Percentiles rank a stretch among this genome's conserved stretches.
These are phyloP conservation scores for Diplazon laetatorius DNA, from an alignment of 2,888 invertebrate genomes.

Conservation along the genomic window DNA sequence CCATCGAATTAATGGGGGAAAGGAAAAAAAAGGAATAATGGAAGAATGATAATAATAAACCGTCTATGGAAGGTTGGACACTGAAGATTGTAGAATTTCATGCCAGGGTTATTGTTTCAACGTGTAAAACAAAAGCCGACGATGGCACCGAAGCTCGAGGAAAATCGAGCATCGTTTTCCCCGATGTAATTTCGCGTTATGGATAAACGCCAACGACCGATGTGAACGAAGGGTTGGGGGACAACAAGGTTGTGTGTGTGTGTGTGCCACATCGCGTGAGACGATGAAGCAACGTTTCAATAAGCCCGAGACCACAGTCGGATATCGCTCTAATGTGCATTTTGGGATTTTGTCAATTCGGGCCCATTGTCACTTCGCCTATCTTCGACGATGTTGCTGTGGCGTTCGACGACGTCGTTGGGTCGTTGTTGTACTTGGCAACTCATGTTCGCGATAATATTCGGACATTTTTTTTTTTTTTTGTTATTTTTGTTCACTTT, in stretches of 20 bases:
- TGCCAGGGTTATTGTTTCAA: conserved; percentile 49
- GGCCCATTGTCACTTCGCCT: conserved; percentile 71
- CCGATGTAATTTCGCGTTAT: conserved; percentile 71
- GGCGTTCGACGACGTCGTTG: conserved; percentile 35
- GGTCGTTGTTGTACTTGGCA: conserved; percentile 20
- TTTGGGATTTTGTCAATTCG: conserved; percentile 73
- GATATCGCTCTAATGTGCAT: conserved; percentile 77
- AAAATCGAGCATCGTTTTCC: conserved; percentile 44
- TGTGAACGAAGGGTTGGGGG: conserved; percentile 57
- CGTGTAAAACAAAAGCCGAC: conserved; percentile 59
- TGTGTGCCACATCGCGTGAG: conserved; percentile 54
- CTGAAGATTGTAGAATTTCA: neutral
- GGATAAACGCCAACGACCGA: conserved; percentile 73
- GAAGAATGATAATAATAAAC: no score
- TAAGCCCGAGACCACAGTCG: conserved; percentile 77
- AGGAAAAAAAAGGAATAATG: no score
- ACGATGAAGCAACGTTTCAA: conserved; percentile 78
- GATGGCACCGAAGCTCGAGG: conserved; percentile 30
- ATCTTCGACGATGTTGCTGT: conserved; percentile 55
- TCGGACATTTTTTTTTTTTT: no score
- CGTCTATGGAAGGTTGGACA: no score
- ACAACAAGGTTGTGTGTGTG: conserved; percentile 50
- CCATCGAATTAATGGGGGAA: no score
- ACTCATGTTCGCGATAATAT: neutral
- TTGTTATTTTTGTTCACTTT: no score